Conservation (phyloP, 2,888 invertebrate genomes). For the Drosophila falleni region DNA sequence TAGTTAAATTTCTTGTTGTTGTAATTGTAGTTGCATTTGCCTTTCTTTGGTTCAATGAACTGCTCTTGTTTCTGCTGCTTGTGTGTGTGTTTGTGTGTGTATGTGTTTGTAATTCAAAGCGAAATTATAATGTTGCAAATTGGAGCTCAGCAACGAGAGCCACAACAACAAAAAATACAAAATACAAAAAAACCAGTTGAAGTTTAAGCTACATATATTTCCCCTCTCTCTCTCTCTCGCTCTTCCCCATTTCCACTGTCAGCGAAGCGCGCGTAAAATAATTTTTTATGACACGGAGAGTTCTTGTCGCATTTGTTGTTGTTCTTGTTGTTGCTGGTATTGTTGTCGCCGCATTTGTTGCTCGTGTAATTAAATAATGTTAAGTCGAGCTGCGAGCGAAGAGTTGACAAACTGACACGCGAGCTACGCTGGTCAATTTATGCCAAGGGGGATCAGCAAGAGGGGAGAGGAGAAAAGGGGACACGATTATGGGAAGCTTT, state of each 20-base stretch:
- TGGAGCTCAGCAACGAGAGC: constrained; percentile 51
- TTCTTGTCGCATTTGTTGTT: constrained; percentile 52
- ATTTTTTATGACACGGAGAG: constrained; percentile 73
- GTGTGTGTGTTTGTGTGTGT: constrained; percentile 34
- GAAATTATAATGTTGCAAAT: constrained; percentile 74
- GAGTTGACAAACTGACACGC: constrained; percentile 67
- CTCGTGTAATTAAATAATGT: constrained; percentile 76
- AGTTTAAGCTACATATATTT: constrained; percentile 32
- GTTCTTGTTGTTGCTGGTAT: constrained; percentile 21
- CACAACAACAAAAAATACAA: constrained; percentile 38
- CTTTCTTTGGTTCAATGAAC: constrained; percentile 46
- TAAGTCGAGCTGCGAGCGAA: constrained; percentile 54
- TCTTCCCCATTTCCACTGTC: constrained; percentile 14
- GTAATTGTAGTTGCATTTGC: constrained; percentile 39
- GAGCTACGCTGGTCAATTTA: constrained; percentile 52
- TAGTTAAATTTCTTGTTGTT: constrained; percentile 24
- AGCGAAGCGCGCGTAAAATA: constrained; percentile 53
- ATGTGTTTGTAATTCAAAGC: constrained; percentile 70
- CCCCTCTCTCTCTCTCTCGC: constrained; percentile 6
- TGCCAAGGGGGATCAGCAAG: constrained; percentile 3
- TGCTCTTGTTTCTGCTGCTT: constrained; percentile 30
- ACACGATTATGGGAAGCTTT: constrained; percentile 27
- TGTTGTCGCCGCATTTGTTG: constrained; percentile 72
- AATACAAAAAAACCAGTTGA: constrained; percentile 56
- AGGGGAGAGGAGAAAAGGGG: background rate